Conservation (phyloP, 2,888 invertebrate genomes). For the Rhynchonema sp. region DNA sequence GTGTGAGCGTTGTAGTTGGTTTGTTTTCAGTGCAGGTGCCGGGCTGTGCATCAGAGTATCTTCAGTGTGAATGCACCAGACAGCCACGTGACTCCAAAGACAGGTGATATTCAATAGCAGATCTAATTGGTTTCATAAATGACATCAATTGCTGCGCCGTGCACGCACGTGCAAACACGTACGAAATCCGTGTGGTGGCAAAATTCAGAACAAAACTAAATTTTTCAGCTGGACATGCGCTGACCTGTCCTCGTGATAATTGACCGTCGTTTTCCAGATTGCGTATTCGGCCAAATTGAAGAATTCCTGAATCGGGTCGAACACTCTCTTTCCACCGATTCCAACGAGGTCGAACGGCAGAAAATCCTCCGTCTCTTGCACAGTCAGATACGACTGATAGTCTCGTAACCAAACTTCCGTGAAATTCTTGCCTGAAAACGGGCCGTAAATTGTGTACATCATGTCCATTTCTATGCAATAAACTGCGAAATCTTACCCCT, state of each 20-base stretch:
- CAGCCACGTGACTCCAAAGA: background rate
- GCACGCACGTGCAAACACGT: no score
- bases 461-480: no score
- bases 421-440: background rate
- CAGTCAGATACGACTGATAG: background rate
- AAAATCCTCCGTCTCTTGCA: background rate
- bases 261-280: background rate
- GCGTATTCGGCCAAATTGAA: background rate
- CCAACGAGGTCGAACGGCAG: background rate
- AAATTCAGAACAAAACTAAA: no score
- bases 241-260: background rate
- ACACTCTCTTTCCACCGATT: background rate
- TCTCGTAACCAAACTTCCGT: background rate
- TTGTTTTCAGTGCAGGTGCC: no score
- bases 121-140: background rate
- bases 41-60: no score
- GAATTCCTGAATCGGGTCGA: background rate
- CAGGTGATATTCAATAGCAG: background rate
- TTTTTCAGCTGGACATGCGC: background rate
- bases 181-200: no score
- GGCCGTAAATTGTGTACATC: no score
- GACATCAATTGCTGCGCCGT: background rate
- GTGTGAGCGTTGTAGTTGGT: no score
- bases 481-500: no score
- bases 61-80: no score